phyloP scores from a whole-genome alignment of 1,140 invertebrate genomes.

The Lepeophtheirus salmonis region DNA sequence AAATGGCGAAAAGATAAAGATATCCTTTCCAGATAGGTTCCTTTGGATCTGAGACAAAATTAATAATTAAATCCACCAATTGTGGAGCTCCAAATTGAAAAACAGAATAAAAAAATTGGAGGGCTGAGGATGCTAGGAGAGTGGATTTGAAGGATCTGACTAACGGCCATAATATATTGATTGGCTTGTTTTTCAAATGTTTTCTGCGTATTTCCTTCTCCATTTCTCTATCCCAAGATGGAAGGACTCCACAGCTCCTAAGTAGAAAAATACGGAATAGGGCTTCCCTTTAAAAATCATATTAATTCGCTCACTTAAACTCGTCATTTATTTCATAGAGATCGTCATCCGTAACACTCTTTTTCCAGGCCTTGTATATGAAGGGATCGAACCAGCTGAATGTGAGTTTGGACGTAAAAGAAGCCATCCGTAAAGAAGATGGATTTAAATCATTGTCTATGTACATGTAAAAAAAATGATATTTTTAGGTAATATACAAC shows the following conservation, averaged over 20 bases:
- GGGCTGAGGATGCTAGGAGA: not conserved
- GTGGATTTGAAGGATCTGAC: not conserved
- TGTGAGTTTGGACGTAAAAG: slow-evolving; percentile 65
- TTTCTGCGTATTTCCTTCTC: slow-evolving; percentile 28
- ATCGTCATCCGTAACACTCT: slow-evolving; percentile 55
- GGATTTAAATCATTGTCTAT: no score
- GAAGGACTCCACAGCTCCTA: slow-evolving; percentile 37
- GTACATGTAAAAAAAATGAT: no score
- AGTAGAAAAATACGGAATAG: not conserved
- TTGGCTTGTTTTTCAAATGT: not conserved
- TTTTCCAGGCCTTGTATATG: slow-evolving; percentile 57
- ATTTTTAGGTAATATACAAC: no score
- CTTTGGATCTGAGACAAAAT: slow-evolving; percentile 25
- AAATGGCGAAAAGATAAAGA: slow-evolving; percentile 37
- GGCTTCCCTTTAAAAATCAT: not conserved
- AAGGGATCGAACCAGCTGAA: slow-evolving; percentile 79
- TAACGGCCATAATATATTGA: not conserved
- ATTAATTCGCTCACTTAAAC: slow-evolving; percentile 45
- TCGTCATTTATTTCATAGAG: slow-evolving; percentile 71
- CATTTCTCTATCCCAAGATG: slow-evolving; percentile 68
- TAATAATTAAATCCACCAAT: slow-evolving; percentile 23
- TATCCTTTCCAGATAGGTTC: slow-evolving; percentile 36
- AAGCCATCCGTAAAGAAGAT: no score
- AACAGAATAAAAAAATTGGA: not conserved
- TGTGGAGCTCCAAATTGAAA: slow-evolving; percentile 5